Base-by-base conservation (phyloP, 2,113 vertebrate species). In the Beaufortia kweichowensis region DNA sequence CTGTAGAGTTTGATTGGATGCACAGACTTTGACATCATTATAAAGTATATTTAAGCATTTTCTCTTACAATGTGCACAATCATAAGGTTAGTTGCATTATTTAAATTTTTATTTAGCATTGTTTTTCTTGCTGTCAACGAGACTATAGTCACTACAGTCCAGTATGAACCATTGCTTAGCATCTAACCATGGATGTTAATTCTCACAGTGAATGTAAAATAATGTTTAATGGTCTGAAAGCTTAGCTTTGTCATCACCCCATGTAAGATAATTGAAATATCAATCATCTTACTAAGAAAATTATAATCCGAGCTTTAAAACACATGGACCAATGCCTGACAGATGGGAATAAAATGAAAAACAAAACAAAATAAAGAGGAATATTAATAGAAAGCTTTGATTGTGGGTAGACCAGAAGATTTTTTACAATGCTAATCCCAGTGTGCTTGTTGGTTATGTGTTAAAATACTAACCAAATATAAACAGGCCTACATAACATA, bases 351-450 rank as follows among this genome's bases (percentile, higher is more conserved):
- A 39, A 71, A 48, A 31, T 26, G 60, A 12, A 74, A n/a, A 80
- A 78, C 80, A 80, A 78, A 85, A 82, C 79, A n/a, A n/a, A n/a
- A n/a, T 71, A 55, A 78, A 75, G 80, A 76, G 75, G 80, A 88
- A 85, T 87, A 88, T 91, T 86, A 87, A 85, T 87, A 87, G 79
- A 79, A 67, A 70, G 74, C 76, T 72, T 33, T 69, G 72, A 78
- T 70, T 83, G 76, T 60, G 71, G 75, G 29, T 74, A 74, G 55
- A 75, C 78, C 72, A 48, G 69, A 81, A 80, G 72, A 77, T 14
- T 48, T 29, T 56, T 61, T 60, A 63, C 33, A 60, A 21, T 53
- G n/a, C 55, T 23, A 67, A 60, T 12, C 21, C 69, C 28, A 24
- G 69, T 81, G 24, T 23, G 82, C 79, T 60, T 68, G 17, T 48